Base-by-base conservation (phyloP, 2,888 invertebrate genomes). In the Luperina testacea region DNA sequence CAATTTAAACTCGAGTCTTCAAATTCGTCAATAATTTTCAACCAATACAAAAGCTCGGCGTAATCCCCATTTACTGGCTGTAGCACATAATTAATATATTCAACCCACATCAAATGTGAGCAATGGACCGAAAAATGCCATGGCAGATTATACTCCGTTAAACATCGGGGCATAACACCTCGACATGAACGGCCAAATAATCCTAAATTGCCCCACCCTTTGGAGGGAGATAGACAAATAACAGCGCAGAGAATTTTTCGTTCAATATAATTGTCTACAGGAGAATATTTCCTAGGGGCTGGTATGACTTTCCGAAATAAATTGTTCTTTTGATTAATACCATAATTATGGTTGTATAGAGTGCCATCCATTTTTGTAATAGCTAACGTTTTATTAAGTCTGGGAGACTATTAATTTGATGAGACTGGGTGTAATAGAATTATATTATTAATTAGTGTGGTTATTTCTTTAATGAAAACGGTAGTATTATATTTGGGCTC, bases 121-220 rank as follows among this genome's bases (percentile, higher is more conserved):
- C 90, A 88, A 90, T 91, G 86, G 84, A 88, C 83, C 86, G 88
- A 89, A 89, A 91, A 92, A 90, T 89, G 89, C 86, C 90, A 89
- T 87, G 83, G 86, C 82, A 85, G 87, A 91, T 92, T 92, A 92
- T 84, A 86, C 78, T 45, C 83, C 84, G 88, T 89, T 89, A 83
- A 92, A 89, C 87, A 87, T 89, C 73, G 82, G 84, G 84, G 70
- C 81, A 83, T 85, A 83, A 88, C 89, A 88, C 88, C 82, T 84
- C 78, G 61, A 75, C 78, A 86, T 71, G 71, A 42, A 71, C 71
- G 61, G 42, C 61, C n/a, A 71, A 61, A 63, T 86, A 84, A 82
- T 81, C 72, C 84, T 59, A 67, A 85, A 77, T 81, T 73, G 51
- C 53, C 57, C 59, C 78, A 53, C 79, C 81, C 77, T 72, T 72